Evolutionary conservation across 2,888 invertebrate species (phyloP), one percentile per base, ranked within the genome.

Genomic region (Acrobasis repandana): DNA sequence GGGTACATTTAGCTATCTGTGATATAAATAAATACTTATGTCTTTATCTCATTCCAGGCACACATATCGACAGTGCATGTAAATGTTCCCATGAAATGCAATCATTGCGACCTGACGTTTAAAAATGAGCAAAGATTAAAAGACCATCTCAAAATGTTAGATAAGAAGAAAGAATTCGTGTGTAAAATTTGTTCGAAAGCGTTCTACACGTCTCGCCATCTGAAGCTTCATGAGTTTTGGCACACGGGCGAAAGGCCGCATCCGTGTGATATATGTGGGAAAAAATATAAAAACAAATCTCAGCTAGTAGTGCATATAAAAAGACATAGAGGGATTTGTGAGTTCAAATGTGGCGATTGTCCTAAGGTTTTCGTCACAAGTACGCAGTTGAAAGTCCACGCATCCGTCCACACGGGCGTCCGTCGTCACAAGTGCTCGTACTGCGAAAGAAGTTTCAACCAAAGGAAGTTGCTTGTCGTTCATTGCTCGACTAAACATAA

Each of bases 211-310:
- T 65, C 2, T 61, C 43, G 63, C 2, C 34, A 54, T 0, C 68
- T 86, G n/a, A 75, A 73, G n/a, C 49, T 52, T 2, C 86, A 86
- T 51, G 73, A 76, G 74, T 72, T 77, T 50, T 80, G 75, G 76
- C 86, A 87, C 56, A 73, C 73, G 1, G 76, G 74, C 0, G 77
- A 78, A 14, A 67, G 77, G 14, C 85, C 85, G 0, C 72, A 68
- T 50, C 61, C 56, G 0, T 87, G 86, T 62, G 66, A 77, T 33
- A 48, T 76, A 0, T 87, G 86, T 61, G 78, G 76, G 0, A 49
- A 61, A 3, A 73, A 74, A 15, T 86, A 77, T 59, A 86, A 85
- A 67, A 70, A 72, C 0, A 85, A 81, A 57, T 54, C 68, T 2
- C 69, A 74, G 1, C 64, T 86, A 16, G 76, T 65, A 15, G 57